phyloP scores from a whole-genome alignment of 2,888 invertebrate species.

The Diarsia mendica region DNA sequence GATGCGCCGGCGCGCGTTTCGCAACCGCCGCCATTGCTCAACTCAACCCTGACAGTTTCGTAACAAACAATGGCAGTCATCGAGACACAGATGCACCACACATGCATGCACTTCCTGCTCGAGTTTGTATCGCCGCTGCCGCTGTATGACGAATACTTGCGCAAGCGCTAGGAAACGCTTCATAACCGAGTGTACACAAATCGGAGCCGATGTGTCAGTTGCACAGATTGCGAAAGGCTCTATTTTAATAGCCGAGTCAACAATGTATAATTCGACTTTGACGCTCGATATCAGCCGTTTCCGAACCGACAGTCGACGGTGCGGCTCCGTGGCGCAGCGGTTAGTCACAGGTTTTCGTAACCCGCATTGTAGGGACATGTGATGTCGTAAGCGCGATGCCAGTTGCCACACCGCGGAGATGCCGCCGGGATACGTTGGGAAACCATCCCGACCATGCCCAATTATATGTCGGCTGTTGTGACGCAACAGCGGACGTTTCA shows the following conservation, averaged over 20 bases:
- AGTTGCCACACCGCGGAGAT: slow-evolving; percentile 86
- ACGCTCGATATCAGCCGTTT: slow-evolving; percentile 74
- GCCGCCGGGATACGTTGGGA: slow-evolving; percentile 89
- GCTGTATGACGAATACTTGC: slow-evolving; percentile 83
- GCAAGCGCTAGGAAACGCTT: slow-evolving; percentile 83
- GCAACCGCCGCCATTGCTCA: slow-evolving; percentile 86
- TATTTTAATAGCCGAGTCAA: slow-evolving; percentile 77
- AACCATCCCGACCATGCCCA: slow-evolving; percentile 88
- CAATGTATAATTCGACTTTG: slow-evolving; percentile 76
- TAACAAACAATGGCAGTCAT: slow-evolving; percentile 87
- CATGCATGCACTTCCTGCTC: slow-evolving; percentile 89
- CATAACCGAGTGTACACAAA: slow-evolving; percentile 78
- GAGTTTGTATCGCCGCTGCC: slow-evolving; percentile 81
- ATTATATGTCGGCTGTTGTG: slow-evolving; percentile 85
- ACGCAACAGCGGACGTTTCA: slow-evolving; percentile 81
- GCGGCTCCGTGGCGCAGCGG: slow-evolving; percentile 71
- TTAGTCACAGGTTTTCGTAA: slow-evolving; percentile 90
- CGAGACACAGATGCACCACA: slow-evolving; percentile 87
- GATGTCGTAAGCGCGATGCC: slow-evolving; percentile 85
- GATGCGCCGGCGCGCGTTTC: slow-evolving; percentile 84
- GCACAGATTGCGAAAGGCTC: slow-evolving; percentile 79
- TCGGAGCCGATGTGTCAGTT: slow-evolving; percentile 78
- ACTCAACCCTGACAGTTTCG: slow-evolving; percentile 90
- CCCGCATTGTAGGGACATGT: slow-evolving; percentile 88
- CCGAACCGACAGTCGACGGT: slow-evolving; percentile 76